Evolutionary conservation across 2,797 vertebrate genomes (phyloP), one percentile per base, ranked within the genome.

Genomic region (Myripristis murdjan): DNA sequence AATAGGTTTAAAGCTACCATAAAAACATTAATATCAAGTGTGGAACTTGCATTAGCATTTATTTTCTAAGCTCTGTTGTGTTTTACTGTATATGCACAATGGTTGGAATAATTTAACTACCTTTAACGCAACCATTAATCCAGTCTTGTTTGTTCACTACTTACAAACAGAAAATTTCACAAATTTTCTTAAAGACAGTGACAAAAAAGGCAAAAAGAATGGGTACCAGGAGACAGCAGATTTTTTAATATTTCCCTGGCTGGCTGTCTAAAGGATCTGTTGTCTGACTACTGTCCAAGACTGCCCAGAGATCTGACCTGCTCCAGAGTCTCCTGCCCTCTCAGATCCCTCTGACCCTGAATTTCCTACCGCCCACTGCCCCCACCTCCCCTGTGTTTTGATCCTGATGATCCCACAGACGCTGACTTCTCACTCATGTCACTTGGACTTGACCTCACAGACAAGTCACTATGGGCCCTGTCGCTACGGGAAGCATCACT

Each of bases 351-450:
- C 75, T 59, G 82, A 79, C 60, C 52, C 75, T 1, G 71, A 85
- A 61, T 53, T 81, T 68, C 73, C 58, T 5, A 43, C 52, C 6
- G 67, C 57, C 37, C 66, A 49, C 2, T 53, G 51, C 48, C 48
- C 73, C 26, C 66, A 67, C 18, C 57, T 59, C 20, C 58, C 2
- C 62, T 68, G 44, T 35, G 57, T 47, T 64, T 49, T 18, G 82
- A 91, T 46, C 65, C 69, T 0, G 5, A 33, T 15, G 87, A 89
- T 31, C 41, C 69, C 9, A 72, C 70, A 33, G 88, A 91, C 65
- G 72, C 89, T 6, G 67, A 69, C 37, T 66, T 74, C 43, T 90
- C 83, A 70, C 88, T 90, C 22, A 83, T 59, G 39, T 92, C 89
- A 74, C 89, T 83, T 10, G 81, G 9, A 24, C 87, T 89, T 0